Conservation (phyloP, 1,140 invertebrate genomes). For the Chymomyza costata region DNA sequence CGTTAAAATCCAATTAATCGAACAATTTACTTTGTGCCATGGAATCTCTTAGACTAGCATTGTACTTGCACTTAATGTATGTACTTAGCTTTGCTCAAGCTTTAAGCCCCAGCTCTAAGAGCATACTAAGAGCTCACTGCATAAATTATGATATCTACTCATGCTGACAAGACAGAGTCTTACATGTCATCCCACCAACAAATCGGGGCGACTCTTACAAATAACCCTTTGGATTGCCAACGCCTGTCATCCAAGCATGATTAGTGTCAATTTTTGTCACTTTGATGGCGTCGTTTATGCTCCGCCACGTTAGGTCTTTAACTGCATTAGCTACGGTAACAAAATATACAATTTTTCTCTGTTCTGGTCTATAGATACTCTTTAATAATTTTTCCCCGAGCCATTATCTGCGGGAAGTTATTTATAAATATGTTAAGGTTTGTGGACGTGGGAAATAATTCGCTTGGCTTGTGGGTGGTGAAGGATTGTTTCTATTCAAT, state of each 20-base stretch:
- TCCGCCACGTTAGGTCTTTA: conserved; percentile 23
- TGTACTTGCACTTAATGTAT: conserved; percentile 7
- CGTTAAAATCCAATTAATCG: conserved; percentile 75
- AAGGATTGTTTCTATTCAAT: too few species aligned
- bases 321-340: too few species aligned
- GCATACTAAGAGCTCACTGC: too few species aligned
- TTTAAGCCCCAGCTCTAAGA: not conserved
- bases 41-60: conserved; percentile 54
- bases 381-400: too few species aligned
- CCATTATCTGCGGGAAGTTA: too few species aligned
- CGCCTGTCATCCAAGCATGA: conserved; percentile 55
- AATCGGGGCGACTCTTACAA: conserved; percentile 53
- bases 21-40: conserved; percentile 74
- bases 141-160: too few species aligned
- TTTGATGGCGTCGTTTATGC: conserved; percentile 63
- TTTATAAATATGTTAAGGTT: too few species aligned
- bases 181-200: conserved; percentile 12
- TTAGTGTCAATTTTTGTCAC: conserved; percentile 72
- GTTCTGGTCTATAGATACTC: too few species aligned
- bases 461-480: too few species aligned
- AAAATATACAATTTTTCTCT: too few species aligned
- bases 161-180: too few species aligned
- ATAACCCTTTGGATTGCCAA: conserved; percentile 37
- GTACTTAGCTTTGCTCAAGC: not conserved
- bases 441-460: too few species aligned